Evolutionary conservation across 2,113 vertebrate genomes (phyloP).

Genomic region (Aramus guarauna): DNA sequence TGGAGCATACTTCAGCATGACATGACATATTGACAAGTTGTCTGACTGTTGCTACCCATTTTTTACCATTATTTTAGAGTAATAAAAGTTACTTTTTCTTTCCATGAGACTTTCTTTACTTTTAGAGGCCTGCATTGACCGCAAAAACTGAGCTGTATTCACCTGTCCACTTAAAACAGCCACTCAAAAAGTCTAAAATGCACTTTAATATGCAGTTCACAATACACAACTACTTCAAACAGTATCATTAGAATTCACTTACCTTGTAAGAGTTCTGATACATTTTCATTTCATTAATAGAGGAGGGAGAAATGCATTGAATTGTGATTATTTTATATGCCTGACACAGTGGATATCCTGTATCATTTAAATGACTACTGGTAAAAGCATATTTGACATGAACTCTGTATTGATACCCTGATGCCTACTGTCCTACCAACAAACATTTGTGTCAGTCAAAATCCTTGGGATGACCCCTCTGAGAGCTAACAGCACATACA

Average conservation of each 20-base stretch:
- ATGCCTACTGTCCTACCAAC: background rate
- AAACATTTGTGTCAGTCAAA: background rate
- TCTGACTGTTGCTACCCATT: background rate
- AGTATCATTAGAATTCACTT: background rate
- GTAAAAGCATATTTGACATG: background rate
- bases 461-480: background rate
- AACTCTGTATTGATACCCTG: background rate
- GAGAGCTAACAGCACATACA: background rate
- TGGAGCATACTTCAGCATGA: background rate
- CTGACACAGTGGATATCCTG: background rate
- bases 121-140: background rate
- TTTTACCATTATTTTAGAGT: background rate
- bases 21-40: background rate
- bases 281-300: background rate
- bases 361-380: background rate
- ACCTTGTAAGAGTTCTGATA: background rate
- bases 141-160: background rate
- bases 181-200: background rate
- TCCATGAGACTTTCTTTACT: background rate
- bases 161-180: background rate
- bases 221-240: background rate
- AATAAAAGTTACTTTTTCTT: background rate
- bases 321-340: background rate
- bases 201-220: background rate
- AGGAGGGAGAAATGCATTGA: background rate